These are phyloP conservation scores for Platycheirus rosarum DNA, from an alignment of 2,888 invertebrate genomes.

Conservation along the genomic window DNA sequence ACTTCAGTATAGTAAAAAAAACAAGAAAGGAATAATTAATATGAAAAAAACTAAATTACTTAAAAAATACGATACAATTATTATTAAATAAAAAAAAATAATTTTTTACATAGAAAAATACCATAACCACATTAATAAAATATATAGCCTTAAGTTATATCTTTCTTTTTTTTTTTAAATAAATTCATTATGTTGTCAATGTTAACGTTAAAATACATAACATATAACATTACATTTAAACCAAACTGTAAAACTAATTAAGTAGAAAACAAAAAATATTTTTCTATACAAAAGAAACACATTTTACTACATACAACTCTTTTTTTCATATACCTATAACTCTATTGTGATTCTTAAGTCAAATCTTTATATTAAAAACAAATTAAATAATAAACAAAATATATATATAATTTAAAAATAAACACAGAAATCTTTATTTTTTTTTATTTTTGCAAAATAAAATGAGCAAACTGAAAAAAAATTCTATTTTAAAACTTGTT, in stretches of 20 bases:
- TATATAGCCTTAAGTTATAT: conserved; percentile 37
- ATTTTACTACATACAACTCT: conserved; percentile 35
- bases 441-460: conserved; percentile 6
- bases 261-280: conserved; percentile 44
- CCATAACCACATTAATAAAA: conserved; percentile 27
- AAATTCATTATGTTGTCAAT: conserved; percentile 53
- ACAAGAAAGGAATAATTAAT: too few relatives aligned
- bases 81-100: conserved; percentile 38
- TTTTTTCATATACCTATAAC: conserved; percentile 63
- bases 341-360: conserved; percentile 74
- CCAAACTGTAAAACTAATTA: conserved; percentile 31
- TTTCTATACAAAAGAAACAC: conserved; percentile 60
- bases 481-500: too few relatives aligned
- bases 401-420: conserved; percentile 47
- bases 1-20: conserved; percentile 1
- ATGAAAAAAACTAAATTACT: conserved; percentile 11
- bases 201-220: conserved; percentile 50
- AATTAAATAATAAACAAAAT: conserved; percentile 60
- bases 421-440: conserved; percentile 21
- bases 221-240: conserved; percentile 10
- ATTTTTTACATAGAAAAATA: conserved; percentile 52
- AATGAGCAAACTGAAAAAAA: too few relatives aligned
- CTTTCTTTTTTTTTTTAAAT: conserved; percentile 28
- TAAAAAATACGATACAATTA: conserved; percentile 23
- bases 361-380: conserved; percentile 70